phyloP scores from a whole-genome alignment of 2,797 vertebrate species.

The Champsocephalus esox region DNA sequence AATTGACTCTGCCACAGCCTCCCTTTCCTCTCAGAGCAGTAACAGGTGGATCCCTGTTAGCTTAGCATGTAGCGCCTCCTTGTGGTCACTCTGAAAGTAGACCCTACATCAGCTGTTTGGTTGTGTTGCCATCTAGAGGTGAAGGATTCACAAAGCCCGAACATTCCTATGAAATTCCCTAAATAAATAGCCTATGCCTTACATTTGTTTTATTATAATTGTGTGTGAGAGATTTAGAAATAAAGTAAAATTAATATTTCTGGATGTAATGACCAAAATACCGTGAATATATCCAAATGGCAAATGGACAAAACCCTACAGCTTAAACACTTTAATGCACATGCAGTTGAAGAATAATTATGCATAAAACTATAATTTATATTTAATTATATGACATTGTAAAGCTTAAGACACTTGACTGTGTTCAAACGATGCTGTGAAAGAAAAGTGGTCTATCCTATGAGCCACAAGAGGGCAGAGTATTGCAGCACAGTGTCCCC shows the following conservation, averaged over 20 bases:
- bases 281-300: neutral
- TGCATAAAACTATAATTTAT: neutral
- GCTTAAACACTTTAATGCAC: too few species aligned
- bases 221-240: neutral
- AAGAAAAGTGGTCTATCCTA: neutral
- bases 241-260: neutral
- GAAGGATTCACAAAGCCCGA: neutral
- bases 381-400: neutral
- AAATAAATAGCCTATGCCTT: neutral
- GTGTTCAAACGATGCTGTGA: neutral
- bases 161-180: neutral
- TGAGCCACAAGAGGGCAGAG: conserved; percentile 32
- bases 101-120: conserved; percentile 1
- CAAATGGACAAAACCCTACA: too few species aligned
- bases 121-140: conserved; percentile 59
- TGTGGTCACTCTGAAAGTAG: neutral
- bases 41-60: conserved; percentile 46
- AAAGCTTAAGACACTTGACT: neutral
- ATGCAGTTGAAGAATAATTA: too few species aligned
- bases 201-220: neutral
- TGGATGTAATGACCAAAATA: neutral
- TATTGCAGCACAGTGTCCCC: neutral
- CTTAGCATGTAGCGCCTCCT: conserved; percentile 30
- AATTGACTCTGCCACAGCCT: neutral
- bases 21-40: neutral